Conservation (phyloP, 1,140 invertebrate genomes). For the Drosophila suzukii region DNA sequence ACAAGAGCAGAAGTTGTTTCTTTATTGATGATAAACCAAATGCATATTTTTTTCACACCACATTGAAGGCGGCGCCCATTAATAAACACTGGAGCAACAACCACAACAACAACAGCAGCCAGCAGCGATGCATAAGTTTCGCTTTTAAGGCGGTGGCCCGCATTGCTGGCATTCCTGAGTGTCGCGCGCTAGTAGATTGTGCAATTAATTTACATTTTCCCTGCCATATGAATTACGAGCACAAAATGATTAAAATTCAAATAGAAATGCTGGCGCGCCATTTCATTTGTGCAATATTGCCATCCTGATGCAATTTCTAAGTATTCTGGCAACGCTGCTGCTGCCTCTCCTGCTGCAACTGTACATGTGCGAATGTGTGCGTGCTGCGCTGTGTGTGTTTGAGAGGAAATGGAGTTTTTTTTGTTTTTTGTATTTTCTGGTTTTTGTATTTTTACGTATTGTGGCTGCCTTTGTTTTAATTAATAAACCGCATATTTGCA, state of each 20-base stretch:
- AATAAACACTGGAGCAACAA: conserved; percentile 40
- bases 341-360: conserved; percentile 50
- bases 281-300: conserved; percentile 43
- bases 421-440: conserved; percentile 35
- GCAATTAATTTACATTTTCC: conserved; percentile 76
- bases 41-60: conserved; percentile 78
- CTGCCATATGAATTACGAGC: conserved; percentile 56
- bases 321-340: conserved; percentile 63
- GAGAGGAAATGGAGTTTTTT: conserved; percentile 67
- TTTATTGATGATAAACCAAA: conserved; percentile 76
- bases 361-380: conserved; percentile 49
- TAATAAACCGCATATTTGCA: conserved; percentile 82
- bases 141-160: conserved; percentile 68
- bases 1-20: conserved; percentile 64
- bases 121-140: conserved; percentile 34
- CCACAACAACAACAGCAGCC: conserved; percentile 16
- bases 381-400: conserved; percentile 11
- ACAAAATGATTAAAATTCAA: conserved; percentile 57
- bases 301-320: conserved; percentile 36
- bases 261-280: conserved; percentile 65
- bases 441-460: conserved; percentile 43
- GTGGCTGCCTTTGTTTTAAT: conserved; percentile 69
- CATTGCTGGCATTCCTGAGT: conserved; percentile 72
- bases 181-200: conserved; percentile 62
- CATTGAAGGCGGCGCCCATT: conserved; percentile 66